Evolutionary conservation across 2,797 vertebrate species (phyloP).

Genomic region (Scarus forsteni): DNA sequence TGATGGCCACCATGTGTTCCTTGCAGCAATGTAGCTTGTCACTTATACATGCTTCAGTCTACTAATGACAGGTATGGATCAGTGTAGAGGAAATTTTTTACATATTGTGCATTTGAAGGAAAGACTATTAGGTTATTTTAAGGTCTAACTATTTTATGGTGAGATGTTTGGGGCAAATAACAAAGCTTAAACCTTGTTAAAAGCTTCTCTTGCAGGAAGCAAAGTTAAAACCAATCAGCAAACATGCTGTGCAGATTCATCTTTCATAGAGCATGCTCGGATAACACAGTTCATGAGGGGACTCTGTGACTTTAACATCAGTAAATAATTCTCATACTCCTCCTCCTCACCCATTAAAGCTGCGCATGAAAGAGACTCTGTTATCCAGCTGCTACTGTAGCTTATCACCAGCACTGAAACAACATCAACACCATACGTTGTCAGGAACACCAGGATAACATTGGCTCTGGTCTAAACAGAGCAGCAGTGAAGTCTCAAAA

Average conservation of each 20-base stretch:
- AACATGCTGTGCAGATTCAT: background rate
- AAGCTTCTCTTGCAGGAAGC: too few relatives aligned
- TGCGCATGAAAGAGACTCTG: constrained; percentile 66
- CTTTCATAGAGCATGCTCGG: background rate
- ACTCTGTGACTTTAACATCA: constrained; percentile 32
- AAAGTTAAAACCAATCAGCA: background rate
- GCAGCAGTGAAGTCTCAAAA: constrained; percentile 69
- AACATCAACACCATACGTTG: constrained; percentile 55
- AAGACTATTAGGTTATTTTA: too few relatives aligned
- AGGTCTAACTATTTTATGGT: too few relatives aligned
- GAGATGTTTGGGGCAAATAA: too few relatives aligned
- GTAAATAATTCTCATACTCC: constrained; percentile 31
- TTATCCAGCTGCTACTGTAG: constrained; percentile 48
- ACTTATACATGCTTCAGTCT: too few relatives aligned
- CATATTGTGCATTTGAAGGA: too few relatives aligned
- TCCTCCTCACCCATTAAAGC: constrained; percentile 55
- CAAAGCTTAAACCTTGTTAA: too few relatives aligned
- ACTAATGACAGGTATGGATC: too few relatives aligned
- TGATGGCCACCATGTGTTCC: too few relatives aligned
- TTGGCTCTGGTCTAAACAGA: constrained; percentile 50
- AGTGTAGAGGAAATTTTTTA: too few relatives aligned
- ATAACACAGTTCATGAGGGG: background rate
- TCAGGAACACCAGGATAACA: constrained; percentile 40
- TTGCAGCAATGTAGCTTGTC: too few relatives aligned
- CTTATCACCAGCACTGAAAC: constrained; percentile 57